Evolutionary conservation across 2,888 invertebrate genomes (phyloP), one percentile per base, ranked within the genome.

Genomic region (Hirtodrosophila duncani): DNA sequence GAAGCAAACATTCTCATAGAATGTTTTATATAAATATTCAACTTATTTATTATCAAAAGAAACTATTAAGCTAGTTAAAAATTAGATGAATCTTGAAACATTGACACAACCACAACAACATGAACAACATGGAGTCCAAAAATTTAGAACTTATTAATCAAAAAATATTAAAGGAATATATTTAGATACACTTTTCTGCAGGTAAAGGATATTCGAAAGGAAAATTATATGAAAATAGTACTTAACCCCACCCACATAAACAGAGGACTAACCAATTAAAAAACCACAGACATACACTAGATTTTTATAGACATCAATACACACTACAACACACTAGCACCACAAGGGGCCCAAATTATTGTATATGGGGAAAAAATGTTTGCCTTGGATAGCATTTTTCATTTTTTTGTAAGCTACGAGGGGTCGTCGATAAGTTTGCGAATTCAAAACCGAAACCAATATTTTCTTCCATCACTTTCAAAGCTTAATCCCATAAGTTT

Each of bases 161-260:
- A 77, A 75, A 77, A n/a, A n/a, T n/a, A n/a, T n/a, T n/a, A n/a
- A n/a, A n/a, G n/a, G n/a, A n/a, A 79, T 77, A 77, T 77, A 77
- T 77, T 77, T 77, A 77, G 75, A 79, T 79, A 77, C 79, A 75
- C 75, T 81, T 77, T 77, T 77, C 81, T 79, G 81, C 75, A 75
- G 79, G 79, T 81, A 60, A 63, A 51, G 9, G 14, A 21, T 37
- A 36, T 6, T 31, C 18, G 44, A 21, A 42, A 43, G 8, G 10
- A 33, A 50, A 44, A 33, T 39, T 33, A 51, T 42, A 66, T 48
- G 44, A 42, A 58, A 55, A 51, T 34, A 55, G 42, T 24, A 46
- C 23, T 31, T 39, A 43, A 59, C 34, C 48, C 17, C 41, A 23
- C 72, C 72, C 80, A 81, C 72, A 74, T 74, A 72, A 80, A 55